phyloP scores from a whole-genome alignment of 2,888 invertebrate genomes.

The Agrotis segetum region DNA sequence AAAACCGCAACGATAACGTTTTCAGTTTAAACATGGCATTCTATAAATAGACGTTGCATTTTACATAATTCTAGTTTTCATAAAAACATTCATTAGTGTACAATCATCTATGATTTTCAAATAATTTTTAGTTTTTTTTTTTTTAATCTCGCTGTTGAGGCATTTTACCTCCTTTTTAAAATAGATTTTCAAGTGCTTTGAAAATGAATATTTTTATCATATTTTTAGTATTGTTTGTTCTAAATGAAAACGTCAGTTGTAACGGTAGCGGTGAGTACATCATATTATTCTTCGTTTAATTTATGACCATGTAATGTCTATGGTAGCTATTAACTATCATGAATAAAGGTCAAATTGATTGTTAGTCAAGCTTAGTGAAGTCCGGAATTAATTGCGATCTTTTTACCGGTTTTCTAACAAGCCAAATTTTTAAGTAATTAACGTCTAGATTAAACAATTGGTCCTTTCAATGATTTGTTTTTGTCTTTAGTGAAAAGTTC shows the following conservation, averaged over 20 bases:
- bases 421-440: too few relatives aligned
- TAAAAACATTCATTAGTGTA: too few relatives aligned
- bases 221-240: conserved; percentile 23
- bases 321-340: too few relatives aligned
- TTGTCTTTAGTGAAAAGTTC: too few relatives aligned
- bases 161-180: neutral
- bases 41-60: conserved; percentile 5
- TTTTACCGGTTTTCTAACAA: neutral
- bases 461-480: too few relatives aligned
- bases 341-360: neutral
- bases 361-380: neutral
- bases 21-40: conserved; percentile 30
- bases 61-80: too few relatives aligned
- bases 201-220: conserved; percentile 47
- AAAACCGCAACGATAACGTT: conserved; percentile 43
- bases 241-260: conserved; percentile 34
- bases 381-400: neutral
- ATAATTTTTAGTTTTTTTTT: too few relatives aligned
- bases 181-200: neutral
- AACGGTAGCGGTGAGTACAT: conserved; percentile 26
- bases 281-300: neutral
- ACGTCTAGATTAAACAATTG: too few relatives aligned
- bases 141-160: neutral
- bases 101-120: too few relatives aligned
- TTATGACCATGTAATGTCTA: neutral